phyloP scores from a whole-genome alignment of 2,888 invertebrate genomes.

The Rhagophthalmus giganteus region DNA sequence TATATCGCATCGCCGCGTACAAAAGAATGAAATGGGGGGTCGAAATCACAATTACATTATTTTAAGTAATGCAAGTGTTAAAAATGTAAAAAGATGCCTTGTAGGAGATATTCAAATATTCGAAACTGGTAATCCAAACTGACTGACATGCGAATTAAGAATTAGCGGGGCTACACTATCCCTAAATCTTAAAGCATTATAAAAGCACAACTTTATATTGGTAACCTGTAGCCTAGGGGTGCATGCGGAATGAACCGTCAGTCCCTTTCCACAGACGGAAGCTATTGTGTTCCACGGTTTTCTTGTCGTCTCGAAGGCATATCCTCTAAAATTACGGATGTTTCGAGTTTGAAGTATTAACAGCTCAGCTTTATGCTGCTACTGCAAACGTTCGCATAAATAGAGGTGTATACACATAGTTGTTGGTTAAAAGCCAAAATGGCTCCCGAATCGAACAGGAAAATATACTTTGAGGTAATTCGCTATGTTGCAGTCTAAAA shows the following conservation, averaged over 20 bases:
- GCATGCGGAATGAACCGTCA: conserved; percentile 36
- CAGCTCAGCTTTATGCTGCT: conserved; percentile 20
- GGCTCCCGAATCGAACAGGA: too few species aligned
- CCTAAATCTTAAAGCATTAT: conserved; percentile 16
- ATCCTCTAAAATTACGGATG: conserved; percentile 28
- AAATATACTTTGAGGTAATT: too few species aligned
- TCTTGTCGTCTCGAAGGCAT: conserved; percentile 33
- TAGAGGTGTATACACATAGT: too few species aligned
- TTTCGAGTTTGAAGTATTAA: conserved; percentile 25
- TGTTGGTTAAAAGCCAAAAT: too few species aligned
- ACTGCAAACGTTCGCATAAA: conserved; percentile 14
- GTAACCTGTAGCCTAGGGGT: conserved; percentile 36
- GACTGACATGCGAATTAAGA: not conserved
- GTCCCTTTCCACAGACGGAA: conserved; percentile 29
- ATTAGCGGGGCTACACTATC: conserved; percentile 7
- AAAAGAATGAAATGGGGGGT: too few species aligned
- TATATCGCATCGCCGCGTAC: too few species aligned
- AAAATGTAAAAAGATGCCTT: too few species aligned
- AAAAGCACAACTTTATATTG: conserved; percentile 28
- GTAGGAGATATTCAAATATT: too few species aligned
- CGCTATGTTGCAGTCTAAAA: too few species aligned
- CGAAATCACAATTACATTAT: too few species aligned
- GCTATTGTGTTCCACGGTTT: conserved; percentile 28
- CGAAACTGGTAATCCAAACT: too few species aligned
- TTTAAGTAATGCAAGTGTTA: too few species aligned